These are phyloP conservation scores for Ctenoplectra terminalis DNA, from an alignment of 1,140 invertebrate species.

Conservation along the genomic window DNA sequence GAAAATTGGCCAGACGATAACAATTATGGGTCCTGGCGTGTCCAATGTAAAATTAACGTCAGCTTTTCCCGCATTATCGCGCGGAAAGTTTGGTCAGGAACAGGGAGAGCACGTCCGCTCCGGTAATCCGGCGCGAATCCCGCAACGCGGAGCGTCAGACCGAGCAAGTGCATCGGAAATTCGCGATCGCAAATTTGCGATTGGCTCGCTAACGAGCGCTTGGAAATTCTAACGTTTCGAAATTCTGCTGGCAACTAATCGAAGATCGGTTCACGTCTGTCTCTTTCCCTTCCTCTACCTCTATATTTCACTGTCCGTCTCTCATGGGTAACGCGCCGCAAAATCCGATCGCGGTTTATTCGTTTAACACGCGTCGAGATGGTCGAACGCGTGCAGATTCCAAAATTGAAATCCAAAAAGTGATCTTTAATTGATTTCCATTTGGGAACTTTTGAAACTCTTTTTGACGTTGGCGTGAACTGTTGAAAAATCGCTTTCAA, in stretches of 20 bases:
- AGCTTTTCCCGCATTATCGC: constrained; percentile 79
- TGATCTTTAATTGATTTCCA: constrained; percentile 1
- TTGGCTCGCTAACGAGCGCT: constrained; percentile 61
- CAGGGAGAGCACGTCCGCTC: constrained; percentile 50
- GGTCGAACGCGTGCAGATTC: not conserved
- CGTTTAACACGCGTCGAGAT: constrained; percentile 19
- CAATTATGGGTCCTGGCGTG: constrained; percentile 31
- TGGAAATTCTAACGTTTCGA: constrained; percentile 46
- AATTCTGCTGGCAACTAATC: constrained; percentile 26
- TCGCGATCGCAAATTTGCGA: constrained; percentile 53
- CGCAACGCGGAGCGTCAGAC: constrained; percentile 54
- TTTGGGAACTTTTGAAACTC: not conserved
- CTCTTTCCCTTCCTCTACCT: too few species aligned
- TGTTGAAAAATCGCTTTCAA: not conserved
- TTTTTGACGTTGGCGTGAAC: not conserved
- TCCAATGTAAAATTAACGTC: constrained; percentile 57
- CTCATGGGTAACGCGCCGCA: not conserved
- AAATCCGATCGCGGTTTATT: constrained; percentile 39
- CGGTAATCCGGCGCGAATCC: constrained; percentile 76
- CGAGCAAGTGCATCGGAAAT: constrained; percentile 46
- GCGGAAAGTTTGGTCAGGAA: constrained; percentile 46
- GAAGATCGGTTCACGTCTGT: not conserved
- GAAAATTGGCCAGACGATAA: constrained; percentile 40
- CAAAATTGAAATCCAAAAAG: not conserved
- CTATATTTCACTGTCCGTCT: not conserved